phyloP scores from a whole-genome alignment of 2,113 vertebrate genomes.

The Trematomus loennbergii region DNA sequence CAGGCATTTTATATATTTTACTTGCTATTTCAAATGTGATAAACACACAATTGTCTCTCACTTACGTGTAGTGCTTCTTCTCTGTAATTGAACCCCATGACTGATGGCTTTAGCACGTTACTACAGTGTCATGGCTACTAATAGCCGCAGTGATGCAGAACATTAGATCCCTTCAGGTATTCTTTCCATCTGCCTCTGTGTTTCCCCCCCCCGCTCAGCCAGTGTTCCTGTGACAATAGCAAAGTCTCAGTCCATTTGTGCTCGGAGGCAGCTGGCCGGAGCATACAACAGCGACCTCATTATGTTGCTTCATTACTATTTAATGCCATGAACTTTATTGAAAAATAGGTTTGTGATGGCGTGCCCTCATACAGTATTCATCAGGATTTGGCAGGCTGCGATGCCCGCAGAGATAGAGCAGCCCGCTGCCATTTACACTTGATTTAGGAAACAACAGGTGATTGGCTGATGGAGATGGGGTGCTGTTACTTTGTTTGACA shows the following conservation, averaged over 20 bases:
- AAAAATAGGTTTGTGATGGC: conserved; percentile 63
- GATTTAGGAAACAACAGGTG: conserved; percentile 62
- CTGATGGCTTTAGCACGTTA: conserved; percentile 40
- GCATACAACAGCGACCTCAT: conserved; percentile 66
- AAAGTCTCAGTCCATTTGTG: conserved; percentile 53
- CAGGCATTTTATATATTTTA: neutral
- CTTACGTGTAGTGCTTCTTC: neutral
- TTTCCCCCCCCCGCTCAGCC: conserved; percentile 18
- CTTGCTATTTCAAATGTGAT: neutral
- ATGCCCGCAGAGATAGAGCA: conserved; percentile 49
- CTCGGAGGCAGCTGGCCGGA: conserved; percentile 52
- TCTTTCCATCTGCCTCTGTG: conserved; percentile 32
- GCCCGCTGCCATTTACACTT: conserved; percentile 53
- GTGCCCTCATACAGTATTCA: conserved; percentile 67
- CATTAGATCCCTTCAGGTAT: conserved; percentile 31
- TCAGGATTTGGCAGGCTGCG: conserved; percentile 37
- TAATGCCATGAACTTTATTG: conserved; percentile 74
- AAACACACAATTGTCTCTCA: neutral
- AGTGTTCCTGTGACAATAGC: conserved; percentile 37
- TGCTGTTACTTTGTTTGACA: conserved; percentile 37
- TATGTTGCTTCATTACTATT: conserved; percentile 73
- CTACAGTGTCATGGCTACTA: neutral
- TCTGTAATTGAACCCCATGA: conserved; percentile 46
- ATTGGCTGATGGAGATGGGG: neutral
- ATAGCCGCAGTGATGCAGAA: conserved; percentile 51